Conservation (phyloP, 2,113 vertebrate genomes). For the Callopanchax toddi region DNA sequence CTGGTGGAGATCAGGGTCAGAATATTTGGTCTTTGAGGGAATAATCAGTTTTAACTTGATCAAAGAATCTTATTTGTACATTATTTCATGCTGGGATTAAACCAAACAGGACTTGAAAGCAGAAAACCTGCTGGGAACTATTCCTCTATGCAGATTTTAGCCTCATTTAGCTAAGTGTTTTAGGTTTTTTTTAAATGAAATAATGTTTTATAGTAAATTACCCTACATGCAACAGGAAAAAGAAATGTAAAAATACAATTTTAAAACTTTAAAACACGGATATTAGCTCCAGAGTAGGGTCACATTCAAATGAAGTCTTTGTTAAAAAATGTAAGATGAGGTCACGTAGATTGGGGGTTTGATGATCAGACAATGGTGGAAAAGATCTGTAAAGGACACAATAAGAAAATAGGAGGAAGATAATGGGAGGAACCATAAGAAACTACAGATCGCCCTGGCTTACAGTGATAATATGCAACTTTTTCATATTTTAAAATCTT, state of each 20-base stretch:
- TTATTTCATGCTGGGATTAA: background rate
- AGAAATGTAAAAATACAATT: rapidly evolving
- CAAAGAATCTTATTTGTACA: background rate
- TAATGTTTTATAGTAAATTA: background rate
- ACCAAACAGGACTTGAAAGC: background rate
- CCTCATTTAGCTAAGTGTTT: background rate
- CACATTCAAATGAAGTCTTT: too few relatives aligned
- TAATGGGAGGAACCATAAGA: too few relatives aligned
- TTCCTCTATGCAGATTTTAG: background rate
- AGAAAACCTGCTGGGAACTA: background rate
- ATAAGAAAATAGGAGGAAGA: too few relatives aligned
- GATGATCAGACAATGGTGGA: too few relatives aligned
- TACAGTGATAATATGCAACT: too few relatives aligned
- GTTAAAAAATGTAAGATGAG: too few relatives aligned
- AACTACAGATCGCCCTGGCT: too few relatives aligned
- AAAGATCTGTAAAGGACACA: too few relatives aligned
- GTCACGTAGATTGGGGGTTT: too few relatives aligned
- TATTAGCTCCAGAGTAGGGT: too few relatives aligned
- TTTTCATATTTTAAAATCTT: too few relatives aligned
- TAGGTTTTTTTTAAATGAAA: background rate
- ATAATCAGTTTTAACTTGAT: background rate
- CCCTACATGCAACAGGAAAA: background rate
- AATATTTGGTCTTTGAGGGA: background rate
- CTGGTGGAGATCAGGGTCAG: background rate
- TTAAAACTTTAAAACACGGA: too few relatives aligned